Evolutionary conservation across 2,113 vertebrate species (phyloP), one percentile per base, ranked within the genome.

Genomic region (Athene noctua): DNA sequence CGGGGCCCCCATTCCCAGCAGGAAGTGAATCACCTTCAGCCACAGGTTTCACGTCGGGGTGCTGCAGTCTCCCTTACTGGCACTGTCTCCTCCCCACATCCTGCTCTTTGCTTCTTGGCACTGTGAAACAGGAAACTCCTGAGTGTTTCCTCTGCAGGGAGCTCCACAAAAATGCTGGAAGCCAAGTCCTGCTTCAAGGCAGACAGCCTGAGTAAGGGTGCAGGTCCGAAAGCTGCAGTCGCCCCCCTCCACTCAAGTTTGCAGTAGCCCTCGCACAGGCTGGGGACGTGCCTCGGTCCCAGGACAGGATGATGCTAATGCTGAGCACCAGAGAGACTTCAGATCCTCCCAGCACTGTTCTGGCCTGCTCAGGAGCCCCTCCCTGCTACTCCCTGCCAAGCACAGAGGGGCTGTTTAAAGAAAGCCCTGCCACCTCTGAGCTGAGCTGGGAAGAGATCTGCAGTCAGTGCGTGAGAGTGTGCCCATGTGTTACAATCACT

Each of bases 261-360:
- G 61, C 55, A 20, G 66, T 3, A 47, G 70, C 38, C 26, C 63
- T 91, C 0, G 0, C 5, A 1, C 15, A 11, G 1, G 2, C 1
- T 40, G 34, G 58, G 61, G 52, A 34, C 0, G 0, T 40, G 25
- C n/a, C 22, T 66, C 15, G 7, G 63, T 12, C 30, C 47, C 58
- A 44, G 57, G n/a, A 21, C 5, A 51, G 58, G 16, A 6, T 0
- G 0, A 10, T 27, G 65, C 66, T 49, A 5, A 34, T 59, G 34
- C 51, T 66, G 38, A 42, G 26, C 3, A 5, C 57, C n/a, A 44
- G 9, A 80, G 34, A 29, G 23, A 23, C 10, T 38, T 54, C 38
- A 70, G 5, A 29, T 42, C 59, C 21, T 61, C 54, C 58, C 61
- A 49, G 52, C 2, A 1, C 62, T 18, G 9, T 74, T 54, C 67